phyloP scores from a whole-genome alignment of 37 sponge, comb jelly and placozoan species.

The Spongia lamella region DNA sequence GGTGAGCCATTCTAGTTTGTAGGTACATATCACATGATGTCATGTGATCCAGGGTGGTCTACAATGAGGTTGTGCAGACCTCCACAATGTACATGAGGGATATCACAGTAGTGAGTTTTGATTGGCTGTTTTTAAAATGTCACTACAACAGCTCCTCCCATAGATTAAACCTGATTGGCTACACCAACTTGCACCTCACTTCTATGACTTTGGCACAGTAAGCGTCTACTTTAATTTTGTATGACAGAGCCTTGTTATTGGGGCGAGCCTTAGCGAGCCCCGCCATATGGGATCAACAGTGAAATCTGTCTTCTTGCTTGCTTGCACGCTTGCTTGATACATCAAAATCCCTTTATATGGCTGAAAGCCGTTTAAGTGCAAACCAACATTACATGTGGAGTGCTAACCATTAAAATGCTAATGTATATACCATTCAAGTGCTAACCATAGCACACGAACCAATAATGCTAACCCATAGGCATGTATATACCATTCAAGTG shows the following conservation, averaged over 20 bases:
- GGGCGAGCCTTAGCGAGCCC: no score
- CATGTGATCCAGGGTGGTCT: conserved; percentile 51
- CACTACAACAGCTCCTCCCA: background rate
- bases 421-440: no score
- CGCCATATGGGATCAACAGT: no score
- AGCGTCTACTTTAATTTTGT: conserved; percentile 7
- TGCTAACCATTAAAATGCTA: no score
- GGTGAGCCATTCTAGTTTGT: conserved; percentile 43
- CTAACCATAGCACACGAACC: no score
- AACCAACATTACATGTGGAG: no score
- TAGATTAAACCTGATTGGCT: conserved; percentile 93
- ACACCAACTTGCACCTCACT: conserved; percentile 90
- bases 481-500: no score
- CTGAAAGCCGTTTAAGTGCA: no score
- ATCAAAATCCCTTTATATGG: no score
- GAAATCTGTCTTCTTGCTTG: no score
- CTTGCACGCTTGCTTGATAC: no score
- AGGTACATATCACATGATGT: background rate
- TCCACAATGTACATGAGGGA: conserved; percentile 79
- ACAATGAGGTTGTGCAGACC: conserved; percentile 82
- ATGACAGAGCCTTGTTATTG: background rate
- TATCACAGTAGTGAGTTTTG: conserved; percentile 77
- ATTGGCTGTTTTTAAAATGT: background rate
- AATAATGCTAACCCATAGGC: no score
- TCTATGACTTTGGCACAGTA: conserved; percentile 95